phyloP scores from a whole-genome alignment of 2,888 invertebrate species.

The Agrotis clavis region DNA sequence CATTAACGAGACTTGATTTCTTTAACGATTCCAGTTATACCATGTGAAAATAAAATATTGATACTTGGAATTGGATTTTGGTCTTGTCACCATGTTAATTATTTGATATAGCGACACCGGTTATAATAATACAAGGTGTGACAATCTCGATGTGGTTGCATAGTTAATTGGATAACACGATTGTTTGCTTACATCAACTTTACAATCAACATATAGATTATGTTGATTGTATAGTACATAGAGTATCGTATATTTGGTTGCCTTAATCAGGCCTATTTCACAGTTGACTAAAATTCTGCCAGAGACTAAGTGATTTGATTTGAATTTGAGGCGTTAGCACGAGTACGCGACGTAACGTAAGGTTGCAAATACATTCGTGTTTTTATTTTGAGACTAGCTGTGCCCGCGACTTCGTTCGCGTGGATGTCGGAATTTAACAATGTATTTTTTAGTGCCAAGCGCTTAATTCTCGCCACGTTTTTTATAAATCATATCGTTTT shows the following conservation, averaged over 20 bases:
- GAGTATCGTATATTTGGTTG: not conserved
- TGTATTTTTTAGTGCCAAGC: no score
- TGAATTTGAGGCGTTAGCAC: no score
- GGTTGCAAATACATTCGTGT: no score
- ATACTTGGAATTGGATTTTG: not conserved
- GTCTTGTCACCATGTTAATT: slow-evolving; percentile 9
- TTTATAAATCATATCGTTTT: no score
- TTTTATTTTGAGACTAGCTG: no score
- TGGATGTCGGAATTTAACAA: no score
- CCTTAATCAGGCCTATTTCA: slow-evolving; percentile 43
- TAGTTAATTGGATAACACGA: slow-evolving; percentile 73
- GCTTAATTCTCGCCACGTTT: no score
- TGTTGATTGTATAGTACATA: no score
- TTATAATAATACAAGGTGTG: slow-evolving; percentile 41
- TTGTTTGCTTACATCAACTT: slow-evolving; percentile 67
- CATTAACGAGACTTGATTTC: not conserved
- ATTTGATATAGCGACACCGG: slow-evolving; percentile 37
- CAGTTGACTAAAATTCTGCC: slow-evolving; percentile 24
- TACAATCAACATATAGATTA: slow-evolving; percentile 32
- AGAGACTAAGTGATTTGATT: slow-evolving; percentile 5
- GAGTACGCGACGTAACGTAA: no score
- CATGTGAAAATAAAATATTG: slow-evolving; percentile 5
- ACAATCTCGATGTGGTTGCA: slow-evolving; percentile 63
- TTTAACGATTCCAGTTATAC: not conserved
- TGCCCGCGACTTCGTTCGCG: no score